Base-by-base conservation (phyloP, 2,797 vertebrate genomes). In the Gambusia yucatana region DNA sequence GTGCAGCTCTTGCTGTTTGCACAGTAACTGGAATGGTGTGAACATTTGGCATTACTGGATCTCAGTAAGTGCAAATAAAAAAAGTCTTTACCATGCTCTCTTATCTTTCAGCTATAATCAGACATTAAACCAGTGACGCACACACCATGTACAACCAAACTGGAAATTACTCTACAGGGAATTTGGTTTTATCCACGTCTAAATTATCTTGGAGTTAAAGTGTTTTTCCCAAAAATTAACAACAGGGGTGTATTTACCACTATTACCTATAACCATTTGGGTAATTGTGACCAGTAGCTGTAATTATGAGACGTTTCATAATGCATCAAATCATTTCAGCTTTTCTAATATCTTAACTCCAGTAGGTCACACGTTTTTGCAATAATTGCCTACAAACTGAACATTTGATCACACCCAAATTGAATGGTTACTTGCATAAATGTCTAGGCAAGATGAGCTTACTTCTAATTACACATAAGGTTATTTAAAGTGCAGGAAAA, bases 51-150 rank as follows among this genome's bases (percentile, higher is more conserved):
- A 87, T 84, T 87, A 77, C 85, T 90, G 86, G 88, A 88, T 92
- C 87, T 87, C 82, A 88, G 94, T 91, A 92, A 86, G 85, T 83
- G 83, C 84, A 86, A 90, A 75, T 28, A 79, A 76, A 84, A 81
- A 72, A 88, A 85, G 88, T 87, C 85, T 85, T 91, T 84, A 52
- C 82, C 83, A 81, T 81, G 82, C 80, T 78, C 82, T 73, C 82
- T 88, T 82, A 90, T 87, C 87, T 83, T 71, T 72, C 81, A 77
- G 77, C 76, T 74, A 81, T 80, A 85, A 90, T 82, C 67, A 75
- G 81, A 89, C 75, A 80, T 86, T 73, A 70, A 33, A 33, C 77
- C 69, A 80, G 79, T 75, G 82, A 92, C 73, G 77, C 80, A 80
- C 69, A 57, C 39, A 76, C 79, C 84, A 47, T 47, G 76, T 50